Conservation (phyloP, 2,797 vertebrate species). For the Ctenochaetus hawaiiensis region DNA sequence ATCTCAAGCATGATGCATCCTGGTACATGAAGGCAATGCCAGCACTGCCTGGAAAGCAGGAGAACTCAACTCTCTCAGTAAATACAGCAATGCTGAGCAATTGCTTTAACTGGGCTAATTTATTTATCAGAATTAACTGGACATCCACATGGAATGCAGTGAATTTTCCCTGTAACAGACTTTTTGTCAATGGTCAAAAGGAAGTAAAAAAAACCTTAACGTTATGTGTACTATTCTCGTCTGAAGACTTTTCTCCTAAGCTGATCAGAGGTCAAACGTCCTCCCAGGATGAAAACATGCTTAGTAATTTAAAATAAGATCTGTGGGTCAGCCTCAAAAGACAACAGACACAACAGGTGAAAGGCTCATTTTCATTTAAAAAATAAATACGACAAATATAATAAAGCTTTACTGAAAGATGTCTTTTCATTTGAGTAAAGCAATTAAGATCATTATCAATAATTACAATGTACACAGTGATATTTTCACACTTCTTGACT, state of each 20-base stretch:
- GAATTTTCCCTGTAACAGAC: background rate
- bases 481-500: background rate
- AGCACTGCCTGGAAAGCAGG: too few species aligned
- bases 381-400: background rate
- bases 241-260: conserved; percentile 25
- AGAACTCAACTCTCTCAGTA: too few species aligned
- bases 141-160: too few species aligned
- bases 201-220: background rate
- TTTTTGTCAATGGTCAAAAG: background rate
- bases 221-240: conserved; percentile 29
- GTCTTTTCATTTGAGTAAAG: background rate
- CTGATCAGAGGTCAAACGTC: conserved; percentile 26
- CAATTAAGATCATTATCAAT: background rate
- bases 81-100: too few species aligned
- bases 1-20: too few species aligned
- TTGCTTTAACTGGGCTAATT: too few species aligned
- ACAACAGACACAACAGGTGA: background rate
- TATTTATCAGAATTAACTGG: too few species aligned
- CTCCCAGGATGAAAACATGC: conserved; percentile 24
- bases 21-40: too few species aligned
- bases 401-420: background rate
- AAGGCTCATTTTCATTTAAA: background rate
- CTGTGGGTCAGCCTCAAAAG: background rate
- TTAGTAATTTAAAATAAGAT: conserved; percentile 37
- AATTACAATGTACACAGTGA: background rate